phyloP scores from a whole-genome alignment of 2,113 vertebrate species.

The Odontophorus gujanensis region DNA sequence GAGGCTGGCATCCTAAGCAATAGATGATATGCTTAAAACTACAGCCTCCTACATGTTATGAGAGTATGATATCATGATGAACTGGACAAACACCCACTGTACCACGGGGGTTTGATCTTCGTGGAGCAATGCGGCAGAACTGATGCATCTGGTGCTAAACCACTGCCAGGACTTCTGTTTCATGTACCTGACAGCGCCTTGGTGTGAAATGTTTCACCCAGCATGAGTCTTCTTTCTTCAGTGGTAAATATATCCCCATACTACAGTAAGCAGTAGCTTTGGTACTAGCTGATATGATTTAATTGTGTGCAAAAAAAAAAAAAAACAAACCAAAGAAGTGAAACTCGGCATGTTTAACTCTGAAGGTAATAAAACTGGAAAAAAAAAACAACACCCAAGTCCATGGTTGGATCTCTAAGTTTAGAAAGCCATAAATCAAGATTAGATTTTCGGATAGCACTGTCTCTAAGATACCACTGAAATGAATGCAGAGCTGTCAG shows the following conservation, averaged over 20 bases:
- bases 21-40: neutral
- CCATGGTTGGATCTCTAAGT: neutral
- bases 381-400: neutral
- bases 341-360: conserved; percentile 37
- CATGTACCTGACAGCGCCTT: neutral
- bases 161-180: neutral
- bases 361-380: conserved; percentile 26
- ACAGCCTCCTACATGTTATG: neutral
- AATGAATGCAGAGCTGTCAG: neutral
- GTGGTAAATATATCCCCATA: neutral
- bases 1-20: neutral
- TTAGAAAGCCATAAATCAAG: conserved; percentile 39
- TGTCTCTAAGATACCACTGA: neutral
- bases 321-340: neutral
- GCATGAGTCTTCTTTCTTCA: neutral
- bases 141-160: neutral
- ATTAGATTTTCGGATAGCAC: neutral
- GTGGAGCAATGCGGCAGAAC: neutral
- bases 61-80: neutral
- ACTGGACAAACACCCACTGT: neutral
- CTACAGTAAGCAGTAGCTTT: neutral
- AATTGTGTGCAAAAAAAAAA: neutral
- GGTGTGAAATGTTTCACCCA: conserved; percentile 4
- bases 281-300: conserved; percentile 29
- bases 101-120: neutral